Conservation (phyloP, 2,888 invertebrate genomes). For the Alsophila aescularia region DNA sequence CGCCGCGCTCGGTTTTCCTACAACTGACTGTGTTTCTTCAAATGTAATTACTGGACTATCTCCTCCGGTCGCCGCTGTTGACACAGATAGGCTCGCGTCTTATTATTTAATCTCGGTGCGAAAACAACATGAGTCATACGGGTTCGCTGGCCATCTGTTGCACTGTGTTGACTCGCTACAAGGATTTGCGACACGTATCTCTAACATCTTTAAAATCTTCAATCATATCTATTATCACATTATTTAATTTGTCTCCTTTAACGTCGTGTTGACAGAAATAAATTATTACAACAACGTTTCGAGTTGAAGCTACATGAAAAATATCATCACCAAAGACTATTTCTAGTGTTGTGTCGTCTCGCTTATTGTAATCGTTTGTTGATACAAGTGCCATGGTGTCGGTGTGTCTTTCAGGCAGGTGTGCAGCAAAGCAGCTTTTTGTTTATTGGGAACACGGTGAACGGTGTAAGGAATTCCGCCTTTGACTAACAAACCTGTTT, state of each 20-base stretch:
- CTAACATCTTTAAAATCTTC: slow-evolving; percentile 27
- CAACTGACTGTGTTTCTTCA: slow-evolving; percentile 17
- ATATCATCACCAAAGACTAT: slow-evolving; percentile 15
- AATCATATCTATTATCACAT: slow-evolving; percentile 16
- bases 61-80: slow-evolving; percentile 28
- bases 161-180: slow-evolving; percentile 52
- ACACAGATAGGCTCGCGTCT: slow-evolving; percentile 33
- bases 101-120: slow-evolving; percentile 39
- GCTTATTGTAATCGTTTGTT: slow-evolving; percentile 51
- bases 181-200: slow-evolving; percentile 39
- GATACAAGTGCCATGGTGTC: slow-evolving; percentile 60
- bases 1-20: slow-evolving; percentile 23
- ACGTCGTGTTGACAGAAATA: slow-evolving; percentile 14
- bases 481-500: slow-evolving; percentile 66
- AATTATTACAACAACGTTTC: slow-evolving; percentile 4
- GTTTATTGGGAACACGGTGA: slow-evolving; percentile 55
- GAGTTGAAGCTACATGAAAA: slow-evolving; percentile 6
- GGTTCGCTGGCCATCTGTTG: slow-evolving; percentile 66
- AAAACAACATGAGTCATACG: slow-evolving; percentile 59
- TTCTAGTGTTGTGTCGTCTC: slow-evolving; percentile 34
- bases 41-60: slow-evolving; percentile 18
- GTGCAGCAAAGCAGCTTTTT: slow-evolving; percentile 43
- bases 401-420: slow-evolving; percentile 64
- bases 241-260: slow-evolving; percentile 21
- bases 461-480: slow-evolving; percentile 56